Conservation (phyloP, 2,113 vertebrate genomes). For the Alosa alosa region DNA sequence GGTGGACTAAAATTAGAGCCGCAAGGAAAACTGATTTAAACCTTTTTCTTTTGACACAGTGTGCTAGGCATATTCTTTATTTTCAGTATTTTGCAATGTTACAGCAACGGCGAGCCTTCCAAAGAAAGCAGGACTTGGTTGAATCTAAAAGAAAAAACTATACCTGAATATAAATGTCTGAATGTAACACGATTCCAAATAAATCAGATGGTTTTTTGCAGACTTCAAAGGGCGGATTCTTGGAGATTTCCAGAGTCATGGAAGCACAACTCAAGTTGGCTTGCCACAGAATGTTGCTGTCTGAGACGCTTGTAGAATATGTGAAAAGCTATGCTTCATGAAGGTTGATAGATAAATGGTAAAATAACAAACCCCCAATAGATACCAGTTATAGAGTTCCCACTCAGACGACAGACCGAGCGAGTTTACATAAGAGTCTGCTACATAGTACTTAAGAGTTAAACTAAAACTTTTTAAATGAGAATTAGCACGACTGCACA, state of each 20-base stretch:
- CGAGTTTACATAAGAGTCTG: background rate
- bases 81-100: background rate
- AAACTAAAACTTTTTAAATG: background rate
- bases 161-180: constrained; percentile 8
- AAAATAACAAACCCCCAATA: background rate
- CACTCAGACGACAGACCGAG: background rate
- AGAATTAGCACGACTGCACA: background rate
- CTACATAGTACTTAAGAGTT: background rate
- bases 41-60: background rate
- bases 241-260: background rate
- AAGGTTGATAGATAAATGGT: background rate
- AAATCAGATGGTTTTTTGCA: background rate
- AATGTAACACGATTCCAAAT: background rate
- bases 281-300: background rate
- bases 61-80: background rate
- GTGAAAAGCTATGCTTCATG: background rate
- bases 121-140: background rate
- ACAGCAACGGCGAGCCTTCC: background rate
- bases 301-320: background rate
- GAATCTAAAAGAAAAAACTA: background rate
- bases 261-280: background rate
- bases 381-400: background rate
- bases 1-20: background rate
- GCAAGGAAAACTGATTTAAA: background rate
- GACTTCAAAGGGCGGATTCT: background rate